phyloP scores from a whole-genome alignment of 2,113 vertebrate genomes.

The Uria aalge region DNA sequence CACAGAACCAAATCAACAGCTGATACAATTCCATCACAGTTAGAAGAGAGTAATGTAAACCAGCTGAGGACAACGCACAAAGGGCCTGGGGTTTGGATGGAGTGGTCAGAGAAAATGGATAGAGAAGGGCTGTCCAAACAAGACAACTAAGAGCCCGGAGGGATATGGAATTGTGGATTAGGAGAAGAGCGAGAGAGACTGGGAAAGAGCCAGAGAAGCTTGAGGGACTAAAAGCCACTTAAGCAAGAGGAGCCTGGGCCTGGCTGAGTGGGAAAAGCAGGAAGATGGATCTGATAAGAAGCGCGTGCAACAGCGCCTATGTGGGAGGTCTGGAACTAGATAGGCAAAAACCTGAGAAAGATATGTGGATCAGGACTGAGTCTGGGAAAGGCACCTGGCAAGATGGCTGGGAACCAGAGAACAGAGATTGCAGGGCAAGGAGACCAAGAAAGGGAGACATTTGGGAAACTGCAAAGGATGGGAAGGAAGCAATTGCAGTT shows the following conservation, averaged over 20 bases:
- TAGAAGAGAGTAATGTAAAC: constrained; percentile 1
- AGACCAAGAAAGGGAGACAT: background rate
- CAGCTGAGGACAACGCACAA: background rate
- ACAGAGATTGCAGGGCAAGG: background rate
- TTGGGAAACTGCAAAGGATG: background rate
- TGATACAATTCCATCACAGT: background rate
- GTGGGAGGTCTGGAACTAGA: constrained; percentile 40
- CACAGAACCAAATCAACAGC: constrained; percentile 19
- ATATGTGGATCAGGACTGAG: background rate
- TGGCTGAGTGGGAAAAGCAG: constrained; percentile 17
- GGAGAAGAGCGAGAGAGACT: background rate
- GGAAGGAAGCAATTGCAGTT: background rate
- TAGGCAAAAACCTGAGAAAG: background rate
- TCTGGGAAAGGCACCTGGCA: constrained; percentile 19
- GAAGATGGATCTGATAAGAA: constrained; percentile 46
- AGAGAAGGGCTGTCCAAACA: background rate
- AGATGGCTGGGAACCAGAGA: background rate
- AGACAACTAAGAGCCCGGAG: background rate
- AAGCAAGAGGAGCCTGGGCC: background rate
- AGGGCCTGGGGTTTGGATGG: background rate
- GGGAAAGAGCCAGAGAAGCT: background rate
- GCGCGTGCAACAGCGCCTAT: background rate
- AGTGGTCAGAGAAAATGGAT: background rate
- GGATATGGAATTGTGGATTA: background rate
- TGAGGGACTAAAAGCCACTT: background rate